Percentiles rank a stretch among this genome's conserved stretches.
Conservation (phyloP, 2,113 vertebrate genomes). For the Nerophis ophidion region DNA sequence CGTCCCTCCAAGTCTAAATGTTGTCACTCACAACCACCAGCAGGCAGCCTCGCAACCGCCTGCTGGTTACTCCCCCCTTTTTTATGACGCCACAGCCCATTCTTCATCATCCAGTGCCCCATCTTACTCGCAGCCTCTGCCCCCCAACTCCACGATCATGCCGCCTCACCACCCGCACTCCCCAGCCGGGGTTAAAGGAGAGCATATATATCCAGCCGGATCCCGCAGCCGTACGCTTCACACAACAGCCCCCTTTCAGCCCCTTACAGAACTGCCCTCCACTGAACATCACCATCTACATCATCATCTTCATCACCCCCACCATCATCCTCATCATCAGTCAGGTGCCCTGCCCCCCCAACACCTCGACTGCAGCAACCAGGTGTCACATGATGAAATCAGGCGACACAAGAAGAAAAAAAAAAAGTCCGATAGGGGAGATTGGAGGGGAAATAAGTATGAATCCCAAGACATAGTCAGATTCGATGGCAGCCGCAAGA, state of each 20-base stretch:
- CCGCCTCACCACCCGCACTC: constrained; percentile 73
- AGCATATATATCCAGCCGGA: constrained; percentile 73
- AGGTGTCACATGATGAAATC: constrained; percentile 55
- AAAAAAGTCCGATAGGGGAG: constrained; percentile 69
- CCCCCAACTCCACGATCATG: constrained; percentile 72
- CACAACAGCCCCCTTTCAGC: constrained; percentile 71
- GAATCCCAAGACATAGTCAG: constrained; percentile 56
- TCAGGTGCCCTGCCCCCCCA: constrained; percentile 68
- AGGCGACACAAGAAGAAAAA: constrained; percentile 72
- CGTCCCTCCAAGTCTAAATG: constrained; percentile 61
- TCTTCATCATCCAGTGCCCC: constrained; percentile 60
- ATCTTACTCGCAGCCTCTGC: constrained; percentile 70
- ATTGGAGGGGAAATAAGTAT: constrained; percentile 56
- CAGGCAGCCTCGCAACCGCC: constrained; percentile 65
- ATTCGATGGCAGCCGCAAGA: constrained; percentile 56
- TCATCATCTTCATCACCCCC: constrained; percentile 60
- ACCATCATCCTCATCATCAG: constrained; percentile 65
- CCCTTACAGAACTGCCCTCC: constrained; percentile 68
- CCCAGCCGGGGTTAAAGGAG: constrained; percentile 73
- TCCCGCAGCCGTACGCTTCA: constrained; percentile 69
- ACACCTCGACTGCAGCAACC: constrained; percentile 62
- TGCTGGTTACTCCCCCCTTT: constrained; percentile 72
- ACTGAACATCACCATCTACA: constrained; percentile 72
- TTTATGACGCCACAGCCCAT: constrained; percentile 69
- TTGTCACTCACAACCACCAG: constrained; percentile 69